phyloP scores from a whole-genome alignment of 2,113 vertebrate species.

The Sinocyclocheilus anshuiensis region DNA sequence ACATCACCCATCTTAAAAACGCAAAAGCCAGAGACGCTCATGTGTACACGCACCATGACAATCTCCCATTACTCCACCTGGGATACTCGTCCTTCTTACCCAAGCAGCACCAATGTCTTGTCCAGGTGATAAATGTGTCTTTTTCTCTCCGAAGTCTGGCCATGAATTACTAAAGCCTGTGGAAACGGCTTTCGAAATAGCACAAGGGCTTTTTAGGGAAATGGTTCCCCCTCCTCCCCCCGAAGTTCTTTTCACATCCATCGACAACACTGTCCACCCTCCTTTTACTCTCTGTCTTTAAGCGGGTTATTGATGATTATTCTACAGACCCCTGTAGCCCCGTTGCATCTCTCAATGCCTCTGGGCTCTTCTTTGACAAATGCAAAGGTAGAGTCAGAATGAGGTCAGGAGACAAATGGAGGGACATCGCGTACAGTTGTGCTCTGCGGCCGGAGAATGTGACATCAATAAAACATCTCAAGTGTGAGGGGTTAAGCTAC shows the following conservation, averaged over 20 bases:
- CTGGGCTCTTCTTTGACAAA: constrained; percentile 70
- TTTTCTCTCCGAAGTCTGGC: constrained; percentile 61
- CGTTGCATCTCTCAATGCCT: constrained; percentile 55
- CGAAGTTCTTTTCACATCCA: constrained; percentile 12
- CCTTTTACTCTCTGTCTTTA: constrained; percentile 37
- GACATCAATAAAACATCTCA: constrained; percentile 65
- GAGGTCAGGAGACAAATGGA: constrained; percentile 73
- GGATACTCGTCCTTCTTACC: constrained; percentile 12
- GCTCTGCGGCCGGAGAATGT: constrained; percentile 62
- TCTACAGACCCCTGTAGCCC: constrained; percentile 63
- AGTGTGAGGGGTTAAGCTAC: constrained; percentile 26
- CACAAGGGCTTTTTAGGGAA: constrained; percentile 67
- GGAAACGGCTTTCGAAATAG: constrained; percentile 72
- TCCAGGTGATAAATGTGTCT: constrained; percentile 71
- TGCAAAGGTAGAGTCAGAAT: constrained; percentile 73
- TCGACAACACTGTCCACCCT: constrained; percentile 27
- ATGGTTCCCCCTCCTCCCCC: constrained; percentile 58
- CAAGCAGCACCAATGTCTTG: constrained; percentile 68
- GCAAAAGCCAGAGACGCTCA: not conserved
- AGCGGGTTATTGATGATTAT: constrained; percentile 75
- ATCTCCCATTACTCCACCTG: constrained; percentile 13
- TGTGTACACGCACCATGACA: constrained; percentile 6
- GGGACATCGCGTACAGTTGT: constrained; percentile 70
- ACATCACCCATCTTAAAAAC: constrained; percentile 33
- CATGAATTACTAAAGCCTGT: constrained; percentile 72